Base-by-base conservation (phyloP, 2,797 vertebrate genomes). In the Novumbra hubbsi region DNA sequence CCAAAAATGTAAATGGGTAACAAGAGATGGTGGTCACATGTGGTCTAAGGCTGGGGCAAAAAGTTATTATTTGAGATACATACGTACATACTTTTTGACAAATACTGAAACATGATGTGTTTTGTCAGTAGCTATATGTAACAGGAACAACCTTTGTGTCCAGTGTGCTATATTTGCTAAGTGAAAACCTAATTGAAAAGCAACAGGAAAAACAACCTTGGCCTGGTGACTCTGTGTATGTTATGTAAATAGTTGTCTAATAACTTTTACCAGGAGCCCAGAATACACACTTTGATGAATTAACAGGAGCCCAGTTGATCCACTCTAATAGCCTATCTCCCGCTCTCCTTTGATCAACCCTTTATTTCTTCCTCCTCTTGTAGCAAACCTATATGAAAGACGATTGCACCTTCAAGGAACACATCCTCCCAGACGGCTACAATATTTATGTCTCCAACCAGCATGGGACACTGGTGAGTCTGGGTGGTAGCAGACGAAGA, bases 331-430 rank as follows among this genome's bases (percentile, higher is more conserved):
- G 62, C 74, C 16, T 72, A 8, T 63, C 14, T 63, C 21, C 28
- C 60, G 30, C 71, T 72, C 19, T 45, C 19, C 28, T 27, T 45
- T 50, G 12, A 68, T 57, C 14, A 67, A n/a, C 50, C 48, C 60
- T 70, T 11, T 3, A 67, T 77, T 55, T 12, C 76, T n/a, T 81
- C 1, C 83, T 75, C 41, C 62, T 15, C 28, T 45, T 19, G 49
- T 41, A 97, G 96, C 79, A 81, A 73, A 87, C 81, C 27, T 98
- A 93, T 83, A 93, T 86, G 12, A 88, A 87, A 5, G 95, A 96
- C 0, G 94, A 98, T 76, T 99, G 98, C 68, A 93, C 94, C 52
- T 99, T 99, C 71, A 88, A 93, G 79, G 98, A 99, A 78, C 92
- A 94, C 78, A 92, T 98, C 73, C 83, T 94, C 5, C 90, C 95